A percentile compares a stretch with the other conserved stretches of the same genome.
phyloP scores from a whole-genome alignment of 30 jellyfish, hydroid and myxozoan genomes.

The Aurelia coerulea region DNA sequence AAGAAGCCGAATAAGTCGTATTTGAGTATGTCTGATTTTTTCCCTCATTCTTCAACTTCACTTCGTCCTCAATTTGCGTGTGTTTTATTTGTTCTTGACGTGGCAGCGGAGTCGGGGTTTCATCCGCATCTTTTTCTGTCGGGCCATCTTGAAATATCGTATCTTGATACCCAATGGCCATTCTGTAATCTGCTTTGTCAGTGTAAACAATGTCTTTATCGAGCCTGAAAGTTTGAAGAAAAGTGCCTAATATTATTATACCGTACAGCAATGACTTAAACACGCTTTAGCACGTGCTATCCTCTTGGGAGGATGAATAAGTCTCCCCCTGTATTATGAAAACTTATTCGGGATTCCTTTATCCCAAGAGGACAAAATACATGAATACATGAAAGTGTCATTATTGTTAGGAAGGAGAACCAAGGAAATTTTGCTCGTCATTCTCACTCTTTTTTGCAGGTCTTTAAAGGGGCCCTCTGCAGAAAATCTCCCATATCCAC shows the following conservation, averaged over 20 bases:
- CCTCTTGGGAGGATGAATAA: too few relatives aligned
- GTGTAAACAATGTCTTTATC: constrained; percentile 46
- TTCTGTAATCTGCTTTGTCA: constrained; percentile 37
- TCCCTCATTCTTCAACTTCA: background rate
- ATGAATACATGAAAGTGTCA: too few relatives aligned
- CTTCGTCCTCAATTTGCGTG: background rate
- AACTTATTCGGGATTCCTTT: background rate
- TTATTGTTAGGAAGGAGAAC: too few relatives aligned
- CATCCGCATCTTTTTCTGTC: background rate
- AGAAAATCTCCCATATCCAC: too few relatives aligned
- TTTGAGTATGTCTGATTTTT: background rate
- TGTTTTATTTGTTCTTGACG: background rate
- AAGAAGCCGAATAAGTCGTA: background rate
- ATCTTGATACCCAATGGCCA: constrained; percentile 50
- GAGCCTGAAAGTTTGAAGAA: constrained; percentile 29
- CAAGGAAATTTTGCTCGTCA: too few relatives aligned
- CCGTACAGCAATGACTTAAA: too few relatives aligned
- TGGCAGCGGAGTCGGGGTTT: background rate
- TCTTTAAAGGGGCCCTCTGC: too few relatives aligned
- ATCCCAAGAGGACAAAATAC: too few relatives aligned
- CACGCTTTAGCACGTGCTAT: too few relatives aligned
- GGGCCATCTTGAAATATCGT: constrained; percentile 11
- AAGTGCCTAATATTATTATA: background rate
- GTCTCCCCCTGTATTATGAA: background rate
- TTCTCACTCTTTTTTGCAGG: too few relatives aligned